Evolutionary conservation across 2,797 vertebrate species (phyloP).

Genomic region (Arnoldichthys spilopterus): DNA sequence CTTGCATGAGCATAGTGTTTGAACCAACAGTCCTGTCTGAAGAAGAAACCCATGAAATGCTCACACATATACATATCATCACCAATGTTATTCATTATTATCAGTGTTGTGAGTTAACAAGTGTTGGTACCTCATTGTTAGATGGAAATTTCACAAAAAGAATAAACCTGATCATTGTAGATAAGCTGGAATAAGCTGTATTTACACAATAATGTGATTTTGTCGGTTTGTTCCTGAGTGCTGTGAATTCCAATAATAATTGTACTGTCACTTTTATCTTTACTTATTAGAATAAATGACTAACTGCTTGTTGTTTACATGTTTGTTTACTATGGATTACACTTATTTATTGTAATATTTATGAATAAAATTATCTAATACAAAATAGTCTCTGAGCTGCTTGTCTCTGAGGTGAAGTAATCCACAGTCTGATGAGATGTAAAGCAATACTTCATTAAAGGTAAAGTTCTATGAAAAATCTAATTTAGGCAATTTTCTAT

Average conservation of each 20-base stretch:
- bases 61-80: too few relatives aligned
- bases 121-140: constrained; percentile 9
- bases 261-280: constrained; percentile 29
- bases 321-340: constrained; percentile 51
- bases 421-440: neutral
- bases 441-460: too few relatives aligned
- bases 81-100: neutral
- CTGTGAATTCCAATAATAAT: constrained; percentile 20
- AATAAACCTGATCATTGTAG: constrained; percentile 6
- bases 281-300: constrained; percentile 47
- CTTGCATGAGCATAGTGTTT: constrained; percentile 10
- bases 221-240: constrained; percentile 11
- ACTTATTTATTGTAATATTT: constrained; percentile 56
- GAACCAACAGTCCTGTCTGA: neutral
- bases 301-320: constrained; percentile 59
- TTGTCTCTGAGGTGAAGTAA: constrained; percentile 10
- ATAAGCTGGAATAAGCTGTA: constrained; percentile 26
- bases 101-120: constrained; percentile 2
- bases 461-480: too few relatives aligned
- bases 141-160: neutral
- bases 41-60: neutral
- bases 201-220: constrained; percentile 12
- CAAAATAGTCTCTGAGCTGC: constrained; percentile 15
- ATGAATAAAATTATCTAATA: constrained; percentile 58
- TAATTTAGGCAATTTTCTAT: too few relatives aligned